Evolutionary conservation across 2,113 vertebrate genomes (phyloP).

Genomic region (Mohoua ochrocephala): DNA sequence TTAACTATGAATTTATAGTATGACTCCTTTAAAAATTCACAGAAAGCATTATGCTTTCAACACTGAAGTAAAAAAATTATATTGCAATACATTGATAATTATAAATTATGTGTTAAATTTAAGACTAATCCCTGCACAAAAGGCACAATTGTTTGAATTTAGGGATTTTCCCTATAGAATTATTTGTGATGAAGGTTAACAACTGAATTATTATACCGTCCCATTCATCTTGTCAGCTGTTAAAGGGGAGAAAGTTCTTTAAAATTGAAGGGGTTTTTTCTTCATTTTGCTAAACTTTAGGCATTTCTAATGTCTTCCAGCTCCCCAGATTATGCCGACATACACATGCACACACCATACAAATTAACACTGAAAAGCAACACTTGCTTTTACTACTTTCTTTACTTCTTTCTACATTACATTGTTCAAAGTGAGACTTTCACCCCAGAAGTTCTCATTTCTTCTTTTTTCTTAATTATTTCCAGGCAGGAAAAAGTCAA

Average conservation of each 20-base stretch:
- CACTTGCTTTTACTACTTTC: background rate
- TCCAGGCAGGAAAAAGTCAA: background rate
- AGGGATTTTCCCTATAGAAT: background rate
- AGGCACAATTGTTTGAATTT: background rate
- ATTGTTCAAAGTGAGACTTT: background rate
- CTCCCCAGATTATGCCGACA: background rate
- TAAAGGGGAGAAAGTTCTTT: background rate
- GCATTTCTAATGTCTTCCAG: background rate
- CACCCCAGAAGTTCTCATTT: background rate
- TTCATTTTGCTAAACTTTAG: background rate
- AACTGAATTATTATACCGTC: background rate
- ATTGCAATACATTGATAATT: background rate
- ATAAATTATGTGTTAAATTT: background rate
- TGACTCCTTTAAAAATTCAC: background rate
- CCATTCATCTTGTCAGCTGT: background rate
- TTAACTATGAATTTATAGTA: background rate
- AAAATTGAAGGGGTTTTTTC: fast-evolving
- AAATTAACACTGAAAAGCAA: background rate
- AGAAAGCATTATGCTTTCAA: background rate
- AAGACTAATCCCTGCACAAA: background rate
- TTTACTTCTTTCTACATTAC: background rate
- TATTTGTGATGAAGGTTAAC: background rate
- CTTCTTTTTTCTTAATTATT: background rate
- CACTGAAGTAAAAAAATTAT: background rate
- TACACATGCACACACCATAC: background rate